Evolutionary conservation across 2,797 vertebrate genomes (phyloP).

Genomic region (Cyprinodon diabolis): DNA sequence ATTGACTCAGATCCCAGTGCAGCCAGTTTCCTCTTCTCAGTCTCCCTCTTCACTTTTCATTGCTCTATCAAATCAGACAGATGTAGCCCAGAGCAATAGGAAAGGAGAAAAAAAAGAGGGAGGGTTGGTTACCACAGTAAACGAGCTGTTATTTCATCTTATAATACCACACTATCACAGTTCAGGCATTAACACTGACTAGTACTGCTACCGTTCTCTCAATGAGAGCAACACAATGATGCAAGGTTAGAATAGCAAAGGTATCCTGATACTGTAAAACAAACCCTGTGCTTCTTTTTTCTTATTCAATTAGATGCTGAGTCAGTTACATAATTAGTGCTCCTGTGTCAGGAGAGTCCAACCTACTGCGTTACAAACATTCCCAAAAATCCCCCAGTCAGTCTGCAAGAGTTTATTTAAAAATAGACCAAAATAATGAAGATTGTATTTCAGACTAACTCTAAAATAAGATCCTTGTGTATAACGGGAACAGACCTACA

Average conservation of each 20-base stretch:
- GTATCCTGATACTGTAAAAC: conserved; percentile 70
- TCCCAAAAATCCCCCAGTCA: not conserved
- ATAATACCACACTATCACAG: conserved; percentile 23
- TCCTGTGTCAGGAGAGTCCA: conserved; percentile 46
- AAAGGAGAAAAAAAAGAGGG: not conserved
- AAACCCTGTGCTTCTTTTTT: conserved; percentile 53
- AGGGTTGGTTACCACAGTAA: conserved; percentile 22
- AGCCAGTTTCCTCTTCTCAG: conserved; percentile 31
- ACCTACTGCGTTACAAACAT: conserved; percentile 28
- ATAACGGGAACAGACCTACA: too few relatives aligned
- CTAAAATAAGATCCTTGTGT: not conserved
- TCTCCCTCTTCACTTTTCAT: conserved; percentile 17
- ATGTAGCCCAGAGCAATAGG: conserved; percentile 48
- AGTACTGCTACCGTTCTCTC: conserved; percentile 11
- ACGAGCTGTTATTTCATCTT: conserved; percentile 34
- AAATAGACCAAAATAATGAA: conserved; percentile 1
- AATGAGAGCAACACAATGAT: conserved; percentile 11
- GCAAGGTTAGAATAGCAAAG: conserved; percentile 30
- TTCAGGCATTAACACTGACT: conserved; percentile 1
- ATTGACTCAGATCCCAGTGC: conserved; percentile 56
- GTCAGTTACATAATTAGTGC: conserved; percentile 68
- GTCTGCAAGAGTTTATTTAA: not conserved
- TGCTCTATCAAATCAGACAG: conserved; percentile 37
- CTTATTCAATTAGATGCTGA: conserved; percentile 65
- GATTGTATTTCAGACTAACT: not conserved